phyloP scores from a whole-genome alignment of 2,888 invertebrate genomes.

The Ctenicera cuprea region DNA sequence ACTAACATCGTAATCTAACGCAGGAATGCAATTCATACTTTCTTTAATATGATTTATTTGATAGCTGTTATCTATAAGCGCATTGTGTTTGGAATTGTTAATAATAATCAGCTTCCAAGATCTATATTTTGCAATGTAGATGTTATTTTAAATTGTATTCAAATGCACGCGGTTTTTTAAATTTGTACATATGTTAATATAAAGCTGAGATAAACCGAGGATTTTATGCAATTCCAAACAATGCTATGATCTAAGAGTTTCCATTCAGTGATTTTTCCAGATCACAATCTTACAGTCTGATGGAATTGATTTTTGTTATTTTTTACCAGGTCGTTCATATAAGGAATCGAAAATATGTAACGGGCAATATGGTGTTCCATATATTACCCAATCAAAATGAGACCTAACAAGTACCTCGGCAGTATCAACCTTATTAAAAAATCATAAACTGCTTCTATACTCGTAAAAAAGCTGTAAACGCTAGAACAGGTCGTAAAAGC shows the following conservation, averaged over 20 bases:
- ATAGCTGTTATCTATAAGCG: slow-evolving; percentile 35
- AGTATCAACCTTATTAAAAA: slow-evolving; percentile 23
- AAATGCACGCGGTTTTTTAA: slow-evolving; percentile 41
- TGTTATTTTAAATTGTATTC: slow-evolving; percentile 53
- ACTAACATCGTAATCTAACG: slow-evolving; percentile 19
- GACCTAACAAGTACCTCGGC: slow-evolving; percentile 8
- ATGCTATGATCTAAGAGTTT: not conserved
- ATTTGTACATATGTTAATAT: slow-evolving; percentile 43
- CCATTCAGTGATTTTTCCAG: not conserved
- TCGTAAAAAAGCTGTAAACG: slow-evolving; percentile 28
- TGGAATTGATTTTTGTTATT: too few species aligned
- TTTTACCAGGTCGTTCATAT: too few species aligned
- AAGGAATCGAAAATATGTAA: not conserved
- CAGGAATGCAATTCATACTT: slow-evolving; percentile 28
- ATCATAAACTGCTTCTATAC: slow-evolving; percentile 24
- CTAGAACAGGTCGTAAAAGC: slow-evolving; percentile 15
- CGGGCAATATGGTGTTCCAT: not conserved
- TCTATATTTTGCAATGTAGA: slow-evolving; percentile 52
- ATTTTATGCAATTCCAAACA: slow-evolving; percentile 21
- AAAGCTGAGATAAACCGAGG: slow-evolving; percentile 20
- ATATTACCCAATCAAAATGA: not conserved
- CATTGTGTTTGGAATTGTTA: slow-evolving; percentile 39
- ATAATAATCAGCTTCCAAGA: slow-evolving; percentile 41
- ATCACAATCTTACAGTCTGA: too few species aligned
- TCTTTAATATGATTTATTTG: slow-evolving; percentile 37